Conservation (phyloP, 2,113 vertebrate species). For the Ceyx melanurus region DNA sequence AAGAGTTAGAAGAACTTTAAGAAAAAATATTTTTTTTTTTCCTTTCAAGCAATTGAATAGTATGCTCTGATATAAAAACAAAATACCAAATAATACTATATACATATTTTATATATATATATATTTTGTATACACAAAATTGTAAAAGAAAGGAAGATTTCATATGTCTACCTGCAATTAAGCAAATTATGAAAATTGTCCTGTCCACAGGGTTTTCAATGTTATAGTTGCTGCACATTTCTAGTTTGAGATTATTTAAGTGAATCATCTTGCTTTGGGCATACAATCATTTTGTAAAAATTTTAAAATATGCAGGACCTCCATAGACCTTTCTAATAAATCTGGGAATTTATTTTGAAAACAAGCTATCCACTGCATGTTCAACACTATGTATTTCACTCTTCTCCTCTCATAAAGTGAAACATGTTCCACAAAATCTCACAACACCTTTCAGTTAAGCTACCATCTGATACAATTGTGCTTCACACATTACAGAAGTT, state of each 20-base stretch:
- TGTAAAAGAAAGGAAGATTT: background rate
- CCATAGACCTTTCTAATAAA: background rate
- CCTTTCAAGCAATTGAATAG: background rate
- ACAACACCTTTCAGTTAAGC: background rate
- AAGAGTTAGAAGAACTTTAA: background rate
- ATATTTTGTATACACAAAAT: background rate
- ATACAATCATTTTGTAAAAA: background rate
- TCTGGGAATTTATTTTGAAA: background rate
- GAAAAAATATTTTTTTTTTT: background rate
- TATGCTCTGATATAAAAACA: background rate
- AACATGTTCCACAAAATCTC: background rate
- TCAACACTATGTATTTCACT: background rate
- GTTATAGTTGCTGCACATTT: background rate
- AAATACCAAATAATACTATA: background rate
- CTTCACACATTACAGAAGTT: background rate
- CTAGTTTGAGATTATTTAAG: background rate
- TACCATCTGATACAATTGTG: background rate
- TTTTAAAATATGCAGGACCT: background rate
- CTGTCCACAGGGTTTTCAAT: background rate
- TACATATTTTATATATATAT: background rate
- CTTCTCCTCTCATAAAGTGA: background rate
- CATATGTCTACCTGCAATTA: background rate
- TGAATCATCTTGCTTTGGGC: background rate
- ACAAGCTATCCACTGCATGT: rapidly evolving
- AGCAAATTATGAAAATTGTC: background rate